A percentile compares a stretch with the other conserved stretches of the same genome.
Conservation (phyloP, 2,888 invertebrate species). For the Caenorhabditis sp. region DNA sequence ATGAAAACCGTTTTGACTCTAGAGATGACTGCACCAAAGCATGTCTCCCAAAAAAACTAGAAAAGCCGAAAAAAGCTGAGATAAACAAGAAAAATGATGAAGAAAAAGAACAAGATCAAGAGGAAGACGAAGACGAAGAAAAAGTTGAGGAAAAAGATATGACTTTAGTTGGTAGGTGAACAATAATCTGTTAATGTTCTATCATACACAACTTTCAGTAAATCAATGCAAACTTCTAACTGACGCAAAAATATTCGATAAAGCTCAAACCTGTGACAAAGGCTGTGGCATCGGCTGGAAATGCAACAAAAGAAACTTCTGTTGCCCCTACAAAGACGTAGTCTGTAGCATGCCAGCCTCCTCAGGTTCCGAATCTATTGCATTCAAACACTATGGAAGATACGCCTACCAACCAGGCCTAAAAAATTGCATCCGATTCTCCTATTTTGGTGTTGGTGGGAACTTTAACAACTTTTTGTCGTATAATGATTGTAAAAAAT, state of each 20-base stretch:
- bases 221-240: slow-evolving; percentile 42
- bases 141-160: slow-evolving; percentile 19
- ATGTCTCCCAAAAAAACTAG: slow-evolving; percentile 24
- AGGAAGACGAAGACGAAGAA: slow-evolving; percentile 9
- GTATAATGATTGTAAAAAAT: slow-evolving; percentile 57
- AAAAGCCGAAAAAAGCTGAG: slow-evolving; percentile 6
- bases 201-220: slow-evolving; percentile 18
- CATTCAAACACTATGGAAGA: slow-evolving; percentile 58
- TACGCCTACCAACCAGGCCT: slow-evolving; percentile 56
- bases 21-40: slow-evolving; percentile 53
- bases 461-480: slow-evolving; percentile 66
- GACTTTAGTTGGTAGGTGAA: slow-evolving; percentile 20
- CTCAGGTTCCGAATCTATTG: slow-evolving; percentile 54
- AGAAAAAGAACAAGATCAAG: slow-evolving; percentile 11
- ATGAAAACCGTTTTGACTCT: slow-evolving; percentile 62
- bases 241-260: slow-evolving; percentile 47
- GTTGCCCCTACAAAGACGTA: slow-evolving; percentile 62
- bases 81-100: slow-evolving; percentile 2
- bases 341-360: slow-evolving; percentile 54
- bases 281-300: slow-evolving; percentile 47
- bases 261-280: slow-evolving; percentile 39
- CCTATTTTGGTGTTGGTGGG: slow-evolving; percentile 64
- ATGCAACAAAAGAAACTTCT: slow-evolving; percentile 45
- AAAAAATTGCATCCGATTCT: slow-evolving; percentile 62
- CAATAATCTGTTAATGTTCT: background rate